Base-by-base conservation (phyloP, 2,888 invertebrate genomes). In the Drosophila phalerata region DNA sequence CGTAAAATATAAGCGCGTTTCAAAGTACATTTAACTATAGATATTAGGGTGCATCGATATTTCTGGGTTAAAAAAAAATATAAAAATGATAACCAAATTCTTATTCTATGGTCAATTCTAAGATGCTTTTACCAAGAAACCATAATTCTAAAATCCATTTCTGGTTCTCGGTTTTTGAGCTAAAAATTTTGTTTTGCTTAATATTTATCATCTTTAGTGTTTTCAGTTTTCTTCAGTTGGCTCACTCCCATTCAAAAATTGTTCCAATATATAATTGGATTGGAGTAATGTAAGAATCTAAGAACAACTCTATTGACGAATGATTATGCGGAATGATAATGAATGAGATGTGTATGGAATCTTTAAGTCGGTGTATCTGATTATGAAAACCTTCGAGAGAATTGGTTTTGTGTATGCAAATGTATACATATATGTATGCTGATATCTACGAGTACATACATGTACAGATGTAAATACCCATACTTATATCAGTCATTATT, bases 401-500 rank as follows among this genome's bases (percentile, higher is more conserved):
- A 40, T 40, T 53, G 48, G 5, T 32, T 32, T 32, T 34, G 45
- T 34, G n/a, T 32, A 40, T 15, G 37, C 40, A 30, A 42, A 28
- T 42, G 28, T 25, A 37, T 22, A 30, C 30, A 28, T 42, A 17
- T 25, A 37, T 22, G 32, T 34, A 15, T 57, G n/a, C 19, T 25
- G 11, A 37, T 40, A 53, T 47, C 15, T 56, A 19, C 52, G 22
- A 22, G 22, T 22, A 34, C 25, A 43, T 40, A 17, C 56, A 48
- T 13, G 11, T 32, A 34, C 25, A 47, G 17, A 10, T 30, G 9
- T 8, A 30, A 30, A 30, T 37, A 28, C n/a, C n/a, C 9, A 34
- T 48, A 51, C 22, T 61, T 15, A 28, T 55, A 53, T 25, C 25
- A 43, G 17, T n/a, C 25, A 38, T 43, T 55, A 28, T 62, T 81